Evolutionary conservation across 2,797 vertebrate species (phyloP).

Genomic region (Peromyscus melanophrys): DNA sequence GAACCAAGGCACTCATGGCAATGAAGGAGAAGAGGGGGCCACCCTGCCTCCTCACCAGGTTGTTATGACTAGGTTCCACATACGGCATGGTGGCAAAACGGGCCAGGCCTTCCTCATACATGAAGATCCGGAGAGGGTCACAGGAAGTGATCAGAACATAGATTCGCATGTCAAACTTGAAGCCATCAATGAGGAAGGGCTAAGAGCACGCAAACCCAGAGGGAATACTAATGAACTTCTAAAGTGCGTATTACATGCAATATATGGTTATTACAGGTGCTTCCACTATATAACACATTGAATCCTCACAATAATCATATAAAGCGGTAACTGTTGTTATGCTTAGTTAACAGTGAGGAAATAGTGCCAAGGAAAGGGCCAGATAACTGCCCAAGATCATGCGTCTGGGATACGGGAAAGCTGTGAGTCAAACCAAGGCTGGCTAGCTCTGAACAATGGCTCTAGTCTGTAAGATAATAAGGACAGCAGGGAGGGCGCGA

Average conservation of each 20-base stretch:
- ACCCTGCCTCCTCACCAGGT: constrained; percentile 86
- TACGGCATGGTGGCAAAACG: constrained; percentile 91
- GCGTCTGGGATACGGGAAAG: neutral
- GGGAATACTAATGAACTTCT: neutral
- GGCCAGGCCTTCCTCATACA: constrained; percentile 91
- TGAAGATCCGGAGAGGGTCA: constrained; percentile 90
- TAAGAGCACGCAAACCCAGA: constrained; percentile 71
- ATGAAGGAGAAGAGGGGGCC: neutral
- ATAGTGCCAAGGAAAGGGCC: neutral
- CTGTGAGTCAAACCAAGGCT: neutral
- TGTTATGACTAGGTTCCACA: constrained; percentile 87
- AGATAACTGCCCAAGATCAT: neutral
- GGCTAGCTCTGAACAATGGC: neutral
- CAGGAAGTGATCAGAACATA: constrained; percentile 91
- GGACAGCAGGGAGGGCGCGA: neutral
- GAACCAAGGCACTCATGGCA: neutral
- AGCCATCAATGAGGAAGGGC: constrained; percentile 92
- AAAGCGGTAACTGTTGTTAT: neutral
- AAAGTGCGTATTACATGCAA: neutral
- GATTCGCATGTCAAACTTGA: constrained; percentile 91
- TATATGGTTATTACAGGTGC: neutral
- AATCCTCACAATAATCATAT: neutral
- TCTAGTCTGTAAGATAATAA: rapidly evolving
- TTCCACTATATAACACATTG: neutral
- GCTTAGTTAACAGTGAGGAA: neutral